Evolutionary conservation across 1,140 invertebrate genomes (phyloP), one percentile per base, ranked within the genome.

Genomic region (Drosophila sp.): DNA sequence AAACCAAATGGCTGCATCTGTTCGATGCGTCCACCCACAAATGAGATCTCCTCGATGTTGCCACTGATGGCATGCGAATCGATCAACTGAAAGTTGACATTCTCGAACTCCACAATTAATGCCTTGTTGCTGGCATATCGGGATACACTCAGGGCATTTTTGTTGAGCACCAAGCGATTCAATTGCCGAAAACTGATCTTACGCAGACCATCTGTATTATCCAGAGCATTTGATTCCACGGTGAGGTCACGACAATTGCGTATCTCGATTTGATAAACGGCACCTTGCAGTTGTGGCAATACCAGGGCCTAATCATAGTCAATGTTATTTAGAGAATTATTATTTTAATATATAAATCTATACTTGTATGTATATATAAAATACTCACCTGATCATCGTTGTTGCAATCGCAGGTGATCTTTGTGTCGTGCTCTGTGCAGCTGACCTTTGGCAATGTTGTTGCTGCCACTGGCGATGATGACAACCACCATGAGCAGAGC

Each of bases 1-100:
- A 97, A 96, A 0, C 96, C 95, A 82, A 95, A 96, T 0, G 96
- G 94, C 61, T 93, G 93, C 43, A 97, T 92, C 18, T 93, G 92
- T 1, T 94, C 92, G 45, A 97, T 94, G 43, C 91, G 90, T 6
- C 94, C 93, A 54, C 94, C 92, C 18, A 94, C 93, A 40, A 97
- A 94, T 29, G 92, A 91, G 56, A 97, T 94, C 61, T 94, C 93
- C 69, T 95, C 94, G 41, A 96, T 94, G 53, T 94, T 94, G 2
- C 96, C 96, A 70, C 94, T 94, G 64, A 97, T 95, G 1, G 94
- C 93, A 78, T 95, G 94, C 36, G 94, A 94, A 2, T 95, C 94
- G 36, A 96, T 93, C 32, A 94, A 92, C 32, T 93, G 92, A 34
- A 96, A 92, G 50, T 92, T 93, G 32, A 89, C 81, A 56, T 84